Conservation (phyloP, 2,888 invertebrate species). For the Crocallis elinguaria region DNA sequence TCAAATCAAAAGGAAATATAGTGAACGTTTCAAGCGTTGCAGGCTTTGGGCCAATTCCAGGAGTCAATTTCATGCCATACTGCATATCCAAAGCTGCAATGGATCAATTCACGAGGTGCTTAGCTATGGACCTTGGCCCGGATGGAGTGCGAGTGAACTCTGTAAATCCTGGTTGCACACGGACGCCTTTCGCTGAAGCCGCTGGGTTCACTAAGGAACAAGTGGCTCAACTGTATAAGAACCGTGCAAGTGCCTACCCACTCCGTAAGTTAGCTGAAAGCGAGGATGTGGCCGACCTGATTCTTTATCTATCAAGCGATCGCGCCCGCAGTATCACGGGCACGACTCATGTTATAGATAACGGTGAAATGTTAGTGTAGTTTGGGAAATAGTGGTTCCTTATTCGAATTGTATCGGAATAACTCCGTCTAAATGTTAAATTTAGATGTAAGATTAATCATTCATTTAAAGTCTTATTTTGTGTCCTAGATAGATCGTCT, state of each 20-base stretch:
- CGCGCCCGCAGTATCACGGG: slow-evolving; percentile 96
- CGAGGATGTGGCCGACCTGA: slow-evolving; percentile 94
- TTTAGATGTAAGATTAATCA: too few relatives aligned
- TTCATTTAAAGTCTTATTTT: too few relatives aligned
- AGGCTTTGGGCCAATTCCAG: slow-evolving; percentile 85
- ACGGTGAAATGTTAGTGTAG: slow-evolving; percentile 70
- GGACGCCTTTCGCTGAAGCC: slow-evolving; percentile 87
- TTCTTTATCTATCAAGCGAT: slow-evolving; percentile 95
- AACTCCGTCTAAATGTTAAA: too few relatives aligned
- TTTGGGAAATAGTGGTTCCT: neutral
- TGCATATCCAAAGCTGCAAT: slow-evolving; percentile 96
- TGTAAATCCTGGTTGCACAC: slow-evolving; percentile 96
- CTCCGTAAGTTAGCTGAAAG: slow-evolving; percentile 92
- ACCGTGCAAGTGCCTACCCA: slow-evolving; percentile 92
- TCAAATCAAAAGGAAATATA: slow-evolving; percentile 91
- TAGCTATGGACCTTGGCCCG: slow-evolving; percentile 91
- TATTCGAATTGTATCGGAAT: neutral
- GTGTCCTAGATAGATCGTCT: too few relatives aligned
- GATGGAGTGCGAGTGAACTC: slow-evolving; percentile 93
- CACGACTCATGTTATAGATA: slow-evolving; percentile 79
- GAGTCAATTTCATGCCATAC: slow-evolving; percentile 92
- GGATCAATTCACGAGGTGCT: slow-evolving; percentile 96
- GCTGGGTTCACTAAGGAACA: slow-evolving; percentile 88
- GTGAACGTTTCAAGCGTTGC: slow-evolving; percentile 97
- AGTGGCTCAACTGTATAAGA: slow-evolving; percentile 88